Evolutionary conservation across 1,140 invertebrate species (phyloP).

Genomic region (Tetragonula clypearis): DNA sequence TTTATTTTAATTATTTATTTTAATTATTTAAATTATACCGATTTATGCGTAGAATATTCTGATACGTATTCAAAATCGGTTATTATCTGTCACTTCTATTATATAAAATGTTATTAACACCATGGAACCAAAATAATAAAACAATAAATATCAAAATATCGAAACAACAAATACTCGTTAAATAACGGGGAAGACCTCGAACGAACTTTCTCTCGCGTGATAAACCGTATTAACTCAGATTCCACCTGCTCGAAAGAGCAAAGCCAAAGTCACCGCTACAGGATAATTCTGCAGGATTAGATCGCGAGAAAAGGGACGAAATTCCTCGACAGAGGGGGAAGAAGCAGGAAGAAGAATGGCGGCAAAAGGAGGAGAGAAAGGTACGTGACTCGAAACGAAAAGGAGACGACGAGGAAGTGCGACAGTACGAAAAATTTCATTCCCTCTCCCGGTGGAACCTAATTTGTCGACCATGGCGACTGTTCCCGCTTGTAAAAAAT

Average conservation of each 20-base stretch:
- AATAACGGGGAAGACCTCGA: too few species aligned
- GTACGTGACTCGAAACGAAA: constrained; percentile 1
- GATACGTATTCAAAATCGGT: too few species aligned
- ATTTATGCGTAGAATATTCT: too few species aligned
- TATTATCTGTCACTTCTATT: too few species aligned
- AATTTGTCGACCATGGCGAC: constrained; percentile 46
- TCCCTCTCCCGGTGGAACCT: constrained; percentile 27
- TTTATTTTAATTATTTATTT: too few species aligned
- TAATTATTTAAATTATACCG: too few species aligned
- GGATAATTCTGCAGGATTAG: neutral
- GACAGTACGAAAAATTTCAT: constrained; percentile 21
- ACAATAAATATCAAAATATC: too few species aligned
- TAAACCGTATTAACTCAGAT: neutral
- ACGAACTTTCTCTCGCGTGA: too few species aligned
- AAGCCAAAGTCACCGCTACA: neutral
- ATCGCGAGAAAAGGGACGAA: neutral
- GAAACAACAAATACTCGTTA: too few species aligned
- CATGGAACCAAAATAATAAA: too few species aligned
- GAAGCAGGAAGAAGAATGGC: neutral
- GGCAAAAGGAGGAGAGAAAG: too few species aligned
- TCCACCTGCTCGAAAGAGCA: neutral
- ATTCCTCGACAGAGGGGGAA: neutral
- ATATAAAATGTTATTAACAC: too few species aligned
- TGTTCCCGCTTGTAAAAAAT: constrained; percentile 49
- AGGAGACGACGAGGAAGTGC: constrained; percentile 20